These are phyloP conservation scores for Crocallis elinguaria DNA, from an alignment of 2,888 invertebrate genomes.

Conservation along the genomic window DNA sequence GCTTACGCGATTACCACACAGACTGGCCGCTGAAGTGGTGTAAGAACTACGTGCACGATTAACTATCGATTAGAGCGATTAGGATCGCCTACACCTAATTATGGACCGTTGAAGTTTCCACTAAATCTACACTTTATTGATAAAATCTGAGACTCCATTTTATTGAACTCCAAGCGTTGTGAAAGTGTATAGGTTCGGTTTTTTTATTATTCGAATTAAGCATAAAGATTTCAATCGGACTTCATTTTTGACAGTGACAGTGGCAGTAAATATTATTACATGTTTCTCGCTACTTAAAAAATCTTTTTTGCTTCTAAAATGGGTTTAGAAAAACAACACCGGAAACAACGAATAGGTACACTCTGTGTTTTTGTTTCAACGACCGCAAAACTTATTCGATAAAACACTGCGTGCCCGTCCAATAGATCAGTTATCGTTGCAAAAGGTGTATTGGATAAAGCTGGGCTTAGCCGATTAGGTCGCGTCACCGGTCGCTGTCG, in stretches of 20 bases:
- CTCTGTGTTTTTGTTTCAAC: background rate
- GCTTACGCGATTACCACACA: slow-evolving; percentile 63
- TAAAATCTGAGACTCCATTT: too few species aligned
- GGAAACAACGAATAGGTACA: background rate
- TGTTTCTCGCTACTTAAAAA: too few species aligned
- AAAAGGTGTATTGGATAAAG: slow-evolving; percentile 72
- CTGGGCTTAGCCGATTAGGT: slow-evolving; percentile 71
- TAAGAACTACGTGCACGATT: slow-evolving; percentile 40
- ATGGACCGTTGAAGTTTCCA: background rate
- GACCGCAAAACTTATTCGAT: slow-evolving; percentile 8
- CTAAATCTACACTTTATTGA: too few species aligned
- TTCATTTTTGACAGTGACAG: too few species aligned
- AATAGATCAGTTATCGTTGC: slow-evolving; percentile 62
- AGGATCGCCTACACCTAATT: slow-evolving; percentile 10
- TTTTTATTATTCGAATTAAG: too few species aligned
- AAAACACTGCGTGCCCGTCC: slow-evolving; percentile 42
- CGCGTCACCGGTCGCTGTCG: slow-evolving; percentile 41
- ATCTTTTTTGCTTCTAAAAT: too few species aligned
- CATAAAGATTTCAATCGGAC: too few species aligned
- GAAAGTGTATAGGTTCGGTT: too few species aligned
- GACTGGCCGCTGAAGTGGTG: slow-evolving; percentile 41
- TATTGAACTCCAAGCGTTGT: too few species aligned
- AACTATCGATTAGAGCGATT: slow-evolving; percentile 22
- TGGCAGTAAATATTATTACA: too few species aligned
- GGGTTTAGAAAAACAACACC: too few species aligned